Percentiles rank a stretch among this genome's conserved stretches.
Conservation (phyloP, 2,797 vertebrate genomes). For the Zalophus californianus region DNA sequence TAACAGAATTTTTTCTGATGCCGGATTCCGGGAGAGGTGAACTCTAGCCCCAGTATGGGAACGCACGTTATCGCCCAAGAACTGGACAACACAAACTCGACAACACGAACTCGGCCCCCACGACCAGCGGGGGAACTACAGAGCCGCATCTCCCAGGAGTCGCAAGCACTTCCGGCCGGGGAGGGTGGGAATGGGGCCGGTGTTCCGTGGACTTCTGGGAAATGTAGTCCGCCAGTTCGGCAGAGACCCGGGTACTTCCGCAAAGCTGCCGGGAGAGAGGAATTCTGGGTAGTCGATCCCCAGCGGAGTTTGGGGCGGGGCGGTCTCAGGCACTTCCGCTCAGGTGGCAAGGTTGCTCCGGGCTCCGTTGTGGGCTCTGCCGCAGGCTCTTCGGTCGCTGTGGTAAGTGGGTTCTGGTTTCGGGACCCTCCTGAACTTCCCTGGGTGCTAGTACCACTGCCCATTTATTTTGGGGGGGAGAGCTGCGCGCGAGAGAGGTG, state of each 20-base stretch:
- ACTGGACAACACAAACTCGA: fast-evolving
- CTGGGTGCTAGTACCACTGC: too few relatives aligned
- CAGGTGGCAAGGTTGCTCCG: fast-evolving
- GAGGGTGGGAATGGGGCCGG: fast-evolving
- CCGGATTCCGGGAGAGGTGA: background rate
- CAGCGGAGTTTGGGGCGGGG: too few relatives aligned
- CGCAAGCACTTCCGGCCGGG: background rate
- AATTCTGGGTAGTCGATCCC: background rate
- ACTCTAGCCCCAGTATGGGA: background rate
- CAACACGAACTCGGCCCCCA: fast-evolving
- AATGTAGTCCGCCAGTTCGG: background rate
- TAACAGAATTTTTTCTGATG: background rate
- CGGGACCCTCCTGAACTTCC: background rate
- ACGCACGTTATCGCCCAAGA: fast-evolving
- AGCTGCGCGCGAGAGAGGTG: background rate
- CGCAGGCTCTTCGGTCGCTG: fast-evolving
- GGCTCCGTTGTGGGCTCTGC: fast-evolving
- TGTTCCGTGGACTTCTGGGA: background rate
- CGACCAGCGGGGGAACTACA: background rate
- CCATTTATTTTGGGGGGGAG: too few relatives aligned
- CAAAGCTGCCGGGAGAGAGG: background rate
- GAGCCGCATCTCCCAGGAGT: fast-evolving
- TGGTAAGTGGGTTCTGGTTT: background rate
- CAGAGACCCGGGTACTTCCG: background rate
- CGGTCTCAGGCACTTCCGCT: background rate